Conservation (phyloP, 1,140 invertebrate genomes). For the Solen grandis region DNA sequence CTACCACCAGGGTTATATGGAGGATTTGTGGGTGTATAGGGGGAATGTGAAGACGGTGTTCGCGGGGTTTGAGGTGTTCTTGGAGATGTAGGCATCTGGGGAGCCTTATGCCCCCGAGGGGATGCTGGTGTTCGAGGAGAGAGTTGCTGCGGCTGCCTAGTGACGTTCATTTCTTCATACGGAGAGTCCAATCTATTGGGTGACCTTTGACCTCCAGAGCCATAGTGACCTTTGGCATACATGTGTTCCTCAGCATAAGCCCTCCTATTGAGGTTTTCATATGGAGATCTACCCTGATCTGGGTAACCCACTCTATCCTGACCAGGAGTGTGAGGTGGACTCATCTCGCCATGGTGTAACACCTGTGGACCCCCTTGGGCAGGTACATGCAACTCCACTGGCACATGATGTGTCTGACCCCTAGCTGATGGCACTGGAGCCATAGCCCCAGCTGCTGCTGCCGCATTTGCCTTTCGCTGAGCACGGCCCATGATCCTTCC, state of each 20-base stretch:
- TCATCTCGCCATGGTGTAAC: no score
- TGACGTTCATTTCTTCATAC: constrained; percentile 36
- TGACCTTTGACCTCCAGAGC: neutral
- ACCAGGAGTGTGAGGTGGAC: no score
- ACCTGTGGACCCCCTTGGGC: neutral
- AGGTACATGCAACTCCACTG: constrained; percentile 42
- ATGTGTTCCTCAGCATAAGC: constrained; percentile 2
- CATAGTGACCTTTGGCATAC: constrained; percentile 10
- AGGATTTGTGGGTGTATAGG: neutral
- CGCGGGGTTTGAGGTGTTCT: neutral
- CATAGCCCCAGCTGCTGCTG: no score
- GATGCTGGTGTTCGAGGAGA: neutral
- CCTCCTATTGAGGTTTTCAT: constrained; percentile 37
- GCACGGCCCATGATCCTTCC: constrained; percentile 37
- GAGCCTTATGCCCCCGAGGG: neutral
- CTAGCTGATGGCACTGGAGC: no score
- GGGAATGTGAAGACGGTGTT: neutral
- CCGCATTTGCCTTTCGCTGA: constrained; percentile 11
- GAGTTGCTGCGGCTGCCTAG: neutral
- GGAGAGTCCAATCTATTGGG: constrained; percentile 3
- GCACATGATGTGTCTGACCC: neutral
- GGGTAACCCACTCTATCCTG: neutral
- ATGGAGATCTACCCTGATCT: neutral
- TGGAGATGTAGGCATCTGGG: neutral
- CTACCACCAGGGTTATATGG: neutral